Conservation (phyloP, 2,797 vertebrate genomes). For the Hydrolagus colliei region DNA sequence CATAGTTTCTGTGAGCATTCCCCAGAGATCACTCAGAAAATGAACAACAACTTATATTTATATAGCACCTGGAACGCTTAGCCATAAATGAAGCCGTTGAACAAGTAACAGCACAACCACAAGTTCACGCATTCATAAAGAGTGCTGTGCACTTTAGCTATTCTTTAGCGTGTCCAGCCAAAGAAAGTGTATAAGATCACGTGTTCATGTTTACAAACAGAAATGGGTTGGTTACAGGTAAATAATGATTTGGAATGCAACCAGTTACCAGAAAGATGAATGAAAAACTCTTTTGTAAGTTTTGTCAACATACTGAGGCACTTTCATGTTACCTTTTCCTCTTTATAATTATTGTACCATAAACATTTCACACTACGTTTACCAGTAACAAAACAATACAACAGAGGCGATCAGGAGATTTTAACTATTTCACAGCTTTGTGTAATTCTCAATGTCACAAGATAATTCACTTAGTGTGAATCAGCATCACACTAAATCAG, state of each 20-base stretch:
- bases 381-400: too few relatives aligned
- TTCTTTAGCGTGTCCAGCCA: neutral
- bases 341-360: neutral
- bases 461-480: too few relatives aligned
- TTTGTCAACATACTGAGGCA: neutral
- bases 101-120: too few relatives aligned
- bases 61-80: too few relatives aligned
- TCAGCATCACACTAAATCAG: too few relatives aligned
- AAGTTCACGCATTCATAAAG: neutral
- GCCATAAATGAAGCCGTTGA: too few relatives aligned
- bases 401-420: too few relatives aligned
- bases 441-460: too few relatives aligned
- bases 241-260: neutral
- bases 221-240: neutral
- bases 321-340: neutral
- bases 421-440: too few relatives aligned
- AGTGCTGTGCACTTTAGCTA: neutral
- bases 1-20: too few relatives aligned
- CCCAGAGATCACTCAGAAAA: too few relatives aligned
- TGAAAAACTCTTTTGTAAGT: neutral
- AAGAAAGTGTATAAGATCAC: neutral
- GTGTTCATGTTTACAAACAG: neutral
- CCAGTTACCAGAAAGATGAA: neutral
- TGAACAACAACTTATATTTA: too few relatives aligned
- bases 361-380: neutral